Base-by-base conservation (phyloP, 2,888 invertebrate species). In the Rhorus exstirpatorius region DNA sequence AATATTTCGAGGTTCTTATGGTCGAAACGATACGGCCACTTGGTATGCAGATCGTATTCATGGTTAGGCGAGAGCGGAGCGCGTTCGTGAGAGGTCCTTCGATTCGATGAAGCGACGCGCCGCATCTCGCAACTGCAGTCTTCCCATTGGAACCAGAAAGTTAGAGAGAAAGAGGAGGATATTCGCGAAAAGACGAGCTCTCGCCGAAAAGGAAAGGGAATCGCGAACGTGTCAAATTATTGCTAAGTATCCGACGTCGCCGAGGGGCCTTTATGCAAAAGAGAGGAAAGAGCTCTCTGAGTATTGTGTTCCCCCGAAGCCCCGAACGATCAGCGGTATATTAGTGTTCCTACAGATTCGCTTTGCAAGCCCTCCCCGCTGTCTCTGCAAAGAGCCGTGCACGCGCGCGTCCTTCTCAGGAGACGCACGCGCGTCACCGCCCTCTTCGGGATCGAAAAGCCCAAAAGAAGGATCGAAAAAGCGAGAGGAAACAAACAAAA, bases 161-260 rank as follows among this genome's bases (percentile, higher is more conserved):
- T 7, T 14, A 49, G 17, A 61, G 21, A 72, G 46, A 46, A n/a
- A 76, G 60, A 31, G 55, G 19, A 0, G 4, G 44, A 10, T 21
- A 21, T 24, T 78, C 78, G 65, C 67, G 61, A 61, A 24, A 63
- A 46, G 19, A 46, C 41, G 75, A 79, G 70, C 35, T 44, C 67
- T 35, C 12, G 71, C 81, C 71, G 68, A 77, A 81, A 60, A 79
- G 77, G 75, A 83, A 68, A 67, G 70, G 51, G 79, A 82, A 83
- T 81, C 79, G 83, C 82, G 83, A 83, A 84, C 81, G 83, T 85
- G 85, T 85, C 85, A 85, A 85, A 85, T 85, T 85, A 85, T 85
- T 80, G 83, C 85, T 82, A 85, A 85, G 83, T 83, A 85, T 80
- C 65, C 83, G 24, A 65, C 79, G 84, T 83, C 83, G 76, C 83